Conservation (phyloP, 2,113 vertebrate genomes). For the Axis porcinus region DNA sequence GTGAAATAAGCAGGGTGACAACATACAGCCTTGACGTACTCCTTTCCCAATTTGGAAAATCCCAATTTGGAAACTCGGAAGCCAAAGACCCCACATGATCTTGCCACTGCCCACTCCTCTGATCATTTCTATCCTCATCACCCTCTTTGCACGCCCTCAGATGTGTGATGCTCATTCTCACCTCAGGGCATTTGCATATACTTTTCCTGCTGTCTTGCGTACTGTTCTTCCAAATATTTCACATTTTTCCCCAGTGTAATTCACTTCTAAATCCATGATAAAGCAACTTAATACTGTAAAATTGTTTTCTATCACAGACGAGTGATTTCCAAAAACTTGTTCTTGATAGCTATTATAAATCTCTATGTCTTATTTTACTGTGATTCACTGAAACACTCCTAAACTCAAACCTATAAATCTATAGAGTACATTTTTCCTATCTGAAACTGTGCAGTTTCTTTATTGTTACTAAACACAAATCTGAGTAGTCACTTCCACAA, state of each 20-base stretch:
- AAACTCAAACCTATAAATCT: conserved; percentile 51
- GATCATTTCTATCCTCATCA: background rate
- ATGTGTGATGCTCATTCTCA: background rate
- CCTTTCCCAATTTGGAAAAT: background rate
- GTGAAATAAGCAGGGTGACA: background rate
- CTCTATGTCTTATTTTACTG: conserved; percentile 35
- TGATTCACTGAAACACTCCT: conserved; percentile 50
- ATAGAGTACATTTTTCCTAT: conserved; percentile 58
- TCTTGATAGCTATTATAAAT: conserved; percentile 53
- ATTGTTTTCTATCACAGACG: conserved; percentile 42
- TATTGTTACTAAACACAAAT: conserved; percentile 64
- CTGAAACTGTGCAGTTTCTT: conserved; percentile 68
- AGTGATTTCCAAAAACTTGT: conserved; percentile 38
- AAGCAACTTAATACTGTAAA: conserved; percentile 68
- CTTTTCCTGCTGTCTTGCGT: background rate
- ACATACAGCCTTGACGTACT: background rate
- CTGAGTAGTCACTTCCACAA: conserved; percentile 68
- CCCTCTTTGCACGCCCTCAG: background rate
- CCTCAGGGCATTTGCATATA: background rate
- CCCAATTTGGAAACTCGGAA: background rate
- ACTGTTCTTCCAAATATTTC: background rate
- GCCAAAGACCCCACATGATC: background rate
- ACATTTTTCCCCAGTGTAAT: background rate
- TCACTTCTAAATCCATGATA: conserved; percentile 39
- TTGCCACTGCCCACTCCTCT: background rate